Base-by-base conservation (phyloP, 2,888 invertebrate genomes). In the Amphipyra berbera region DNA sequence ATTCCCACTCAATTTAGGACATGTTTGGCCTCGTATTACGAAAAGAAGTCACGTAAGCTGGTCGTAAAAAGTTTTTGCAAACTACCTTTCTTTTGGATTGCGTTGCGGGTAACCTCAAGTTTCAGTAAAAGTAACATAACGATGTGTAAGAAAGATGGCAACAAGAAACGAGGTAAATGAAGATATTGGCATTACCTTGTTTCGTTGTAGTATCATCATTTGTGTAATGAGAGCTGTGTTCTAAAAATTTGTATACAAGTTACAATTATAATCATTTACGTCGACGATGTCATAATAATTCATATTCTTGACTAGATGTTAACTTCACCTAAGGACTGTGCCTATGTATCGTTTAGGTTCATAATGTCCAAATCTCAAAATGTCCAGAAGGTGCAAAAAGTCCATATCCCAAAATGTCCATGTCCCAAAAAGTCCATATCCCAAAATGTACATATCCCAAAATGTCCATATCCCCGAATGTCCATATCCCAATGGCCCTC, bases 1-100 rank as follows among this genome's bases (percentile, higher is more conserved):
- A 68, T 78, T 77, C 61, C 70, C 56, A 67, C 74, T 67, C 66
- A 79, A 79, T 79, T 70, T 79, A 70, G 65, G 38, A 61, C 60
- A 78, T 73, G 73, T 70, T 73, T 67, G 59, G 53, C 33, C 53
- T 65, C 55, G 56, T 68, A 71, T 68, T 65, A 57, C 41, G 62
- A 46, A 70, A 66, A 66, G 59, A 70, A 73, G 78, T 79, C 80
- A 79, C 78, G 78, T 79, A 79, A 70, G 50, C 50, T 42, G 15
- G 37, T 64, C 62, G 76, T 69, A 70, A 76, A 73, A 76, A 76
- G n/a, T 79, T 76, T 76, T 61, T 52, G 21, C 63, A 53, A 61
- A 63, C 41, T 66, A 62, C 58, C 35, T 64, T 69, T 49, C 53
- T 64, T 61, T 76, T 50, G 54, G 63, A 61, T 50, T 42, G 35